A percentile compares a stretch with the other conserved stretches of the same genome.
These are phyloP conservation scores for Thinocorus orbignyianus DNA, from an alignment of 2,113 vertebrate species.

Conservation along the genomic window DNA sequence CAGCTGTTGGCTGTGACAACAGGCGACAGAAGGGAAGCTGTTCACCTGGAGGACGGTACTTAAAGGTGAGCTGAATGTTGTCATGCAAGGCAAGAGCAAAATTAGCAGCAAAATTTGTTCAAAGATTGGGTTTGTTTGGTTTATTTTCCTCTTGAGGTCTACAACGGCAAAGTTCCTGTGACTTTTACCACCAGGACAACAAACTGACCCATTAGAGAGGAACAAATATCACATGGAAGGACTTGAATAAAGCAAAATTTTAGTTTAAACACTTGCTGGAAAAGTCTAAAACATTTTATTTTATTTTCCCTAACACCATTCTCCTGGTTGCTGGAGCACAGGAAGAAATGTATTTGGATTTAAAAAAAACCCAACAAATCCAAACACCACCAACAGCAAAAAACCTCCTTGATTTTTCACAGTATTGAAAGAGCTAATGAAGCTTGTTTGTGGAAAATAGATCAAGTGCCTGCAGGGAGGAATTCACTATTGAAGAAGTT, in stretches of 20 bases:
- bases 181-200: neutral
- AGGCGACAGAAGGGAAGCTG: neutral
- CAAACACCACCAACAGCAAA: neutral
- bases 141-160: neutral
- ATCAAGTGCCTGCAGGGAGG: neutral
- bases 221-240: neutral
- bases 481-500: conserved; percentile 13
- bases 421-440: neutral
- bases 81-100: neutral
- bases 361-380: neutral
- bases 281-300: neutral
- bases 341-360: neutral
- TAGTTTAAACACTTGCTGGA: neutral
- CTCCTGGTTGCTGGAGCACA: neutral
- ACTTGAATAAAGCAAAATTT: neutral
- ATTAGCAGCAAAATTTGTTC: neutral
- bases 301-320: neutral
- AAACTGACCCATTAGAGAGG: neutral
- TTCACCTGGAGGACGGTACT: neutral
- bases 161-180: neutral
- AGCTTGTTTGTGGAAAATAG: neutral
- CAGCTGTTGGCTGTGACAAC: neutral
- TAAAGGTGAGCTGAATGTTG: neutral
- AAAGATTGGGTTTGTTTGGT: neutral
- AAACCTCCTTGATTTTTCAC: neutral